Base-by-base conservation (phyloP, 2,888 invertebrate species). In the Leptura quadrifasciata region DNA sequence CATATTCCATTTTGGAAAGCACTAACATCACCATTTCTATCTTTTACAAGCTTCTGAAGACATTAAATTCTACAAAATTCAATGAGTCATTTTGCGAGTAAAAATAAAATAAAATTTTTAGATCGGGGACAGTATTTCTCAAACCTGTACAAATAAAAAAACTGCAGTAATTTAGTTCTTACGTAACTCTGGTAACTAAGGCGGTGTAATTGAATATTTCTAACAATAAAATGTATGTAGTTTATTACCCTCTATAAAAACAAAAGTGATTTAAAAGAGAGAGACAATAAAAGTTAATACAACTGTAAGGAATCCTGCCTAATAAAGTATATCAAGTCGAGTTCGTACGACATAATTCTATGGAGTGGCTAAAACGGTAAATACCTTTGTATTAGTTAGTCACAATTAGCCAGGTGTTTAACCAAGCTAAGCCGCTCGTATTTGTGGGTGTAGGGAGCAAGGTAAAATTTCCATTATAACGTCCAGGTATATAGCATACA, bases 371-470 rank as follows among this genome's bases (percentile, higher is more conserved):
- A 52, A 65, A 31, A 47, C 47, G 47, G 47, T 47, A 47, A 15
- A 47, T 47, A 76, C 54, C 65, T 65, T 47, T 61, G 74, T 67
- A 76, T 76, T 81, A 80, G 79, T 78, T 80, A 82, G 79, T 83
- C 80, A 81, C 83, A 86, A 86, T 86, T 86, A 86, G 86, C 86
- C 86, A 86, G 86, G 85, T 86, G 86, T 84, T 83, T 85, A 83
- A 67, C 81, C 82, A 82, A 84, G 84, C 83, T 81, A 83, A 81
- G 80, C 80, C 82, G 78, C 82, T 80, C 79, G 75, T 77, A 81
- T 81, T n/a, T 82, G 85, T 85, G 84, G 86, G 85, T 85, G 85
- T 83, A 81, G 82, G 82, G 65, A 58, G 67, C 67, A 72, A 76
- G 15, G 72, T 72, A 35, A 72, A 72, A 72, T 54, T 52, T 80